Evolutionary conservation across 53 echinoderm and acorn worm genomes (phyloP).

Genomic region (Holothuria scabra): DNA sequence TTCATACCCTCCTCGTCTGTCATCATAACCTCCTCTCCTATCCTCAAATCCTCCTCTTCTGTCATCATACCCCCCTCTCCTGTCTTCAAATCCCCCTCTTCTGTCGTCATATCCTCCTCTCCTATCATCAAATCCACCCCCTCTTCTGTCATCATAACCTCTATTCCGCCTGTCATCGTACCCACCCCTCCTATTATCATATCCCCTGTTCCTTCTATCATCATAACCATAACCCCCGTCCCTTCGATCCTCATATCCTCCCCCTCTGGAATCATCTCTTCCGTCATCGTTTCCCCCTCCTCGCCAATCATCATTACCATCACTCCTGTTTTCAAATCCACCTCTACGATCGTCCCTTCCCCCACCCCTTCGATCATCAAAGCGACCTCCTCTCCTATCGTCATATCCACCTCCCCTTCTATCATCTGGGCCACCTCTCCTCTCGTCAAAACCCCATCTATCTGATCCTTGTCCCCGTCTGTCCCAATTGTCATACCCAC

Average conservation of each 20-base stretch:
- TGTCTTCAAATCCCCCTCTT: conserved; percentile 34
- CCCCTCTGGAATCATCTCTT: conserved; percentile 58
- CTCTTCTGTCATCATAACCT: conserved; percentile 62
- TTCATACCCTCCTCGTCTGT: conserved; percentile 49
- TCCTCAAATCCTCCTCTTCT: conserved; percentile 61
- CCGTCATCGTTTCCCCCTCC: conserved; percentile 46
- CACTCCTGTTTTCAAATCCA: conserved; percentile 31
- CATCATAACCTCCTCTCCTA: conserved; percentile 55
- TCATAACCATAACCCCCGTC: conserved; percentile 21
- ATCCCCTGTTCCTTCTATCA: conserved; percentile 32
- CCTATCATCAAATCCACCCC: conserved; percentile 48
- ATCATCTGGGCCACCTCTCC: conserved; percentile 7
- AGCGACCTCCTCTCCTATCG: conserved; percentile 44
- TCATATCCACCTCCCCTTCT: conserved; percentile 19
- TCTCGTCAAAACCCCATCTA: conserved; percentile 41
- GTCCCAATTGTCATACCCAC: conserved; percentile 47
- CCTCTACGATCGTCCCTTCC: background rate
- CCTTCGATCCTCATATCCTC: conserved; percentile 49
- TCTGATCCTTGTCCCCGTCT: conserved; percentile 45
- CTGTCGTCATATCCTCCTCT: conserved; percentile 8
- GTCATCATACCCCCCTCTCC: conserved; percentile 48
- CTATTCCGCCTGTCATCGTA: conserved; percentile 54
- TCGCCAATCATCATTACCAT: conserved; percentile 45
- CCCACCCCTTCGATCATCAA: conserved; percentile 42
- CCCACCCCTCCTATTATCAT: conserved; percentile 44